Percentiles rank a stretch among this genome's conserved stretches.
These are phyloP conservation scores for Scomber colias DNA, from an alignment of 2,113 vertebrate genomes.

Conservation along the genomic window DNA sequence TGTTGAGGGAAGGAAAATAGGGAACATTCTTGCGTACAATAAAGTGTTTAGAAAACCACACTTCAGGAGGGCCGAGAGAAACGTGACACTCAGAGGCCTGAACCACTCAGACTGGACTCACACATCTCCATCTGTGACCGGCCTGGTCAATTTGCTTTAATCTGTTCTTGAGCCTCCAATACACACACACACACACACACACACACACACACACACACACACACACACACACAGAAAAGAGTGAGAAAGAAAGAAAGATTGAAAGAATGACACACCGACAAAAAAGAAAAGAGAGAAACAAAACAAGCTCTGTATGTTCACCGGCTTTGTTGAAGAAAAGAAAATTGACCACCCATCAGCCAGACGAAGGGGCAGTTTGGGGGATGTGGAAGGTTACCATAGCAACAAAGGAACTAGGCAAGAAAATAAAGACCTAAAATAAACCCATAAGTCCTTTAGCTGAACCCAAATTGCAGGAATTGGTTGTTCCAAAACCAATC, in stretches of 20 bases:
- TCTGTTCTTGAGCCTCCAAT: constrained; percentile 46
- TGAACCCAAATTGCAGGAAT: constrained; percentile 71
- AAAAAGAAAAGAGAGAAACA: constrained; percentile 6
- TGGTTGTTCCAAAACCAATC: constrained; percentile 65
- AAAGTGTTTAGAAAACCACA: constrained; percentile 48
- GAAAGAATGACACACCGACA: not conserved
- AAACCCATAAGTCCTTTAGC: constrained; percentile 78
- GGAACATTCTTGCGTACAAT: constrained; percentile 32
- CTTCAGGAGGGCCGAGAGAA: constrained; percentile 43
- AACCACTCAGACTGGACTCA: constrained; percentile 51
- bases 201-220: too few species aligned
- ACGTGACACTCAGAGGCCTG: constrained; percentile 56
- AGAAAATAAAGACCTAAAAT: constrained; percentile 80
- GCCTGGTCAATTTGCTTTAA: constrained; percentile 52
- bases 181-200: constrained; percentile 5
- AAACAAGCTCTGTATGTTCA: constrained; percentile 29
- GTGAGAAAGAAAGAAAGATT: not conserved
- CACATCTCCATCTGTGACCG: constrained; percentile 58
- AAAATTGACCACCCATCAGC: constrained; percentile 68
- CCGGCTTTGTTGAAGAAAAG: constrained; percentile 50
- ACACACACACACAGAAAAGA: not conserved
- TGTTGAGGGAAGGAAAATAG: constrained; percentile 6
- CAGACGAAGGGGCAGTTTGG: constrained; percentile 76
- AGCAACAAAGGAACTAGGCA: constrained; percentile 82
- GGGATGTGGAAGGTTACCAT: constrained; percentile 82